Evolutionary conservation across 2,797 vertebrate species (phyloP), one percentile per base, ranked within the genome.

Genomic region (Chromis chromis): DNA sequence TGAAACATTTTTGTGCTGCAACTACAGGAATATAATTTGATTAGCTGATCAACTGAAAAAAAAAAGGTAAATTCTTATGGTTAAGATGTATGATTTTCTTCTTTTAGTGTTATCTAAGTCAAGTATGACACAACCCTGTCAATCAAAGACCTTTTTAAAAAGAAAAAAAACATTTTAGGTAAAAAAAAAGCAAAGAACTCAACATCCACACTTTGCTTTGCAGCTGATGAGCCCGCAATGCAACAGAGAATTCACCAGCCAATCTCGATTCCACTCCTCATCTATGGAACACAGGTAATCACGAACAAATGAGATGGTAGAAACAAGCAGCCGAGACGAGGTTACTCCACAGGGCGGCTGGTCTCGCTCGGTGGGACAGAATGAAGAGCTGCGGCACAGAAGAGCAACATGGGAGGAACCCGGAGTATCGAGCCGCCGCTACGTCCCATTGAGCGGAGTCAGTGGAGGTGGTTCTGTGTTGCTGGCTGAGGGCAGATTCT

Each of bases 301-400:
- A 55, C 2, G 40, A 71, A 71, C 78, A 55, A 73, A 79, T 59
- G 55, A 62, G 72, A 69, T 52, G 39, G 36, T 58, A 73, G 71
- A 69, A 73, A 74, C 59, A 62, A 70, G 58, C 71, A 39, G 81
- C 71, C 19, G 54, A 60, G 60, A 70, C 6, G 63, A 68, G 50
- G 54, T 58, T 22, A 21, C 61, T 64, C 78, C 24, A 19, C 52
- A 14, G 75, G 63, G 31, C 17, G 22, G 69, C 54, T 40, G 39
- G 25, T 72, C 64, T 25, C 14, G 21, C 66, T 65, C 69, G 50
- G 40, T 52, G 53, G 46, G 76, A 65, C 17, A 31, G 42, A 66
- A 54, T 63, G 57, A 57, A 73, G 21, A 60, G 71, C 66, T 75
- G 48, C 12, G 33, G 7, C 33, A 12, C 33, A 36, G 33, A 12